Conservation (phyloP, 2,797 vertebrate genomes). For the Halcyon smyrnensis region DNA sequence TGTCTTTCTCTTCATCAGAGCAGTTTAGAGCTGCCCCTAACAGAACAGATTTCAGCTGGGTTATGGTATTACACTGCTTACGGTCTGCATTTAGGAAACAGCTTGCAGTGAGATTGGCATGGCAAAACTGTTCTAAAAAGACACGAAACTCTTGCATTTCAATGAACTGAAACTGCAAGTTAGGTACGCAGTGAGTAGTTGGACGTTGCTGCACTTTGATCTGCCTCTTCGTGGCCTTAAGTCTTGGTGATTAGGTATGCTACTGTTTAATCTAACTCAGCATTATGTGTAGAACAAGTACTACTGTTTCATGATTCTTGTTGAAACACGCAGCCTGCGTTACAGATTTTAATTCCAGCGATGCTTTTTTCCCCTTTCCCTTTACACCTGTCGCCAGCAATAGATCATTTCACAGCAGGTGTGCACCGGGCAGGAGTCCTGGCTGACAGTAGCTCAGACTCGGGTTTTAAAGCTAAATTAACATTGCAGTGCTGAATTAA, state of each 20-base stretch:
- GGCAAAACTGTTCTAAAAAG: neutral
- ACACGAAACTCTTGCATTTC: conserved; percentile 51
- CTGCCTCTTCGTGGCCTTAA: conserved; percentile 17
- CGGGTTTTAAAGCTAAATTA: neutral
- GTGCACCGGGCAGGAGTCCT: neutral
- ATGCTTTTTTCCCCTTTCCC: conserved; percentile 27
- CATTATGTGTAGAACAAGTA: conserved; percentile 31
- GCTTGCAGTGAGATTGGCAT: neutral
- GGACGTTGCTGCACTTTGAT: conserved; percentile 49
- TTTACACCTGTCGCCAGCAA: conserved; percentile 59
- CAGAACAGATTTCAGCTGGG: neutral
- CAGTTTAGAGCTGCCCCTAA: neutral
- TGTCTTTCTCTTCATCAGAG: neutral
- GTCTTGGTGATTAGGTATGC: conserved; percentile 22
- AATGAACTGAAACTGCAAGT: conserved; percentile 69
- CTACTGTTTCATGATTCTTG: conserved; percentile 37
- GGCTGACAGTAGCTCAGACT: neutral
- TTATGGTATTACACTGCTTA: neutral
- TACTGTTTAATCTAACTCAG: conserved; percentile 49
- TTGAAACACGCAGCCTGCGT: conserved; percentile 38
- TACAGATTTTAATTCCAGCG: conserved; percentile 29
- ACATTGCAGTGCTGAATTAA: neutral
- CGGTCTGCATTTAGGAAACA: neutral
- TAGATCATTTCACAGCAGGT: conserved; percentile 56
- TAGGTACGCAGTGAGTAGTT: conserved; percentile 20